A percentile compares a stretch with the other conserved stretches of the same genome.
phyloP scores from a whole-genome alignment of 2,888 invertebrate genomes.

The Sarcophaga subvicina region DNA sequence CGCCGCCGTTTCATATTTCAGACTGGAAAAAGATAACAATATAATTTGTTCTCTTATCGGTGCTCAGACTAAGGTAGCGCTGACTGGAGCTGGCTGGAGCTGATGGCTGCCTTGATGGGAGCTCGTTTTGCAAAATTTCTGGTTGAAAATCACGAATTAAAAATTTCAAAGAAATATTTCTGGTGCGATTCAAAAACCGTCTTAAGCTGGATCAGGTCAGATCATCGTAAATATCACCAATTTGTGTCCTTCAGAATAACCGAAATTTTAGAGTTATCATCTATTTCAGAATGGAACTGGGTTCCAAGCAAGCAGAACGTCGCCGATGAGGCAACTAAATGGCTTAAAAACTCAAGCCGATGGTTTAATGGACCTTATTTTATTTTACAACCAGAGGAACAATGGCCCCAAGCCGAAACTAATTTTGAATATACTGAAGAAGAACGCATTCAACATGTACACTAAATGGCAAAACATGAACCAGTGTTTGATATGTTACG shows the following conservation, averaged over 20 bases:
- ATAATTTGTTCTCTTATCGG: slow-evolving; percentile 39
- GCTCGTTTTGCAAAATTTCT: slow-evolving; percentile 31
- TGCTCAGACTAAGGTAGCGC: slow-evolving; percentile 32
- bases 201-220: slow-evolving; percentile 30
- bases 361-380: slow-evolving; percentile 28
- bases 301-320: slow-evolving; percentile 42
- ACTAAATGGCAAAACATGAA: not conserved
- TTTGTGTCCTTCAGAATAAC: slow-evolving; percentile 28
- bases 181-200: slow-evolving; percentile 14
- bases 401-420: slow-evolving; percentile 22
- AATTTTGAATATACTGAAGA: slow-evolving; percentile 8
- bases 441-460: slow-evolving; percentile 11
- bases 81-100: slow-evolving; percentile 9
- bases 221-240: slow-evolving; percentile 20
- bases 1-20: slow-evolving; percentile 23
- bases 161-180: slow-evolving; percentile 3
- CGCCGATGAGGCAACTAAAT: slow-evolving; percentile 36
- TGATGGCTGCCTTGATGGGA: slow-evolving; percentile 41
- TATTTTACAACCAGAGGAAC: slow-evolving; percentile 13
- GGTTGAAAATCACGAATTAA: not conserved
- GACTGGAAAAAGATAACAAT: slow-evolving; percentile 12
- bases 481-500: slow-evolving; percentile 7
- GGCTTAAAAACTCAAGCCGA: not conserved
- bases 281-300: slow-evolving; percentile 40
- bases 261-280: slow-evolving; percentile 35